phyloP scores from a whole-genome alignment of 53 echinoderm and acorn worm species.

The Paracentrotus lividus region DNA sequence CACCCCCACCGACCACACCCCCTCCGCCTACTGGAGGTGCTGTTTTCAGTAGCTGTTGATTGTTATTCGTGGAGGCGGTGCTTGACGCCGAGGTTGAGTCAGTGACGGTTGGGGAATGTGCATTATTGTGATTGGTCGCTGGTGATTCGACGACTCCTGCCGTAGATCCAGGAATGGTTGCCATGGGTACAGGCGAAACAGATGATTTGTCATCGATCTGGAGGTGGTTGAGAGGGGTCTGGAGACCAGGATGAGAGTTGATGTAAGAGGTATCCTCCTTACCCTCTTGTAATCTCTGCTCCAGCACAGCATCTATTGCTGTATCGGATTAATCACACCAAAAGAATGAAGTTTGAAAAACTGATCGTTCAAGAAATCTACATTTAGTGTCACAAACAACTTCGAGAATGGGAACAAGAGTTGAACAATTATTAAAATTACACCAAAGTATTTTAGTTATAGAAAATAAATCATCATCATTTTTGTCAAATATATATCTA shows the following conservation, averaged over 20 bases:
- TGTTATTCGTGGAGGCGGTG: not conserved
- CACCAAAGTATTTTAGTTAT: too few species aligned
- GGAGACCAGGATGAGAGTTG: constrained; percentile 67
- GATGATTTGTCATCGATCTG: constrained; percentile 43
- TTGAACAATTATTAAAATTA: too few species aligned
- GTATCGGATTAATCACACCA: not conserved
- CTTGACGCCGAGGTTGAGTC: not conserved
- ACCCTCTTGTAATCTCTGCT: constrained; percentile 53
- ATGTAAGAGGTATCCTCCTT: constrained; percentile 40
- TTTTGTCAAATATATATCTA: too few species aligned
- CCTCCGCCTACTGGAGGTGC: not conserved
- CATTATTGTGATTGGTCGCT: constrained; percentile 47
- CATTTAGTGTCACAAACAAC: not conserved
- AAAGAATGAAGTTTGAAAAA: not conserved
- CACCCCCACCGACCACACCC: too few species aligned
- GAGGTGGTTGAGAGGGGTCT: constrained; percentile 59
- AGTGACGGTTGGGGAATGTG: constrained; percentile 32
- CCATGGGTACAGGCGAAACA: not conserved
- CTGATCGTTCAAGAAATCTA: not conserved
- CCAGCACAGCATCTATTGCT: constrained; percentile 65
- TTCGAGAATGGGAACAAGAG: too few species aligned
- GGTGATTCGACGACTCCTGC: not conserved
- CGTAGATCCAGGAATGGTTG: not conserved
- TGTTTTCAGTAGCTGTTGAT: constrained; percentile 60
- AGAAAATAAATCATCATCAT: too few species aligned